These are phyloP conservation scores for Euthynnus affinis DNA, from an alignment of 2,797 vertebrate genomes.

Conservation along the genomic window DNA sequence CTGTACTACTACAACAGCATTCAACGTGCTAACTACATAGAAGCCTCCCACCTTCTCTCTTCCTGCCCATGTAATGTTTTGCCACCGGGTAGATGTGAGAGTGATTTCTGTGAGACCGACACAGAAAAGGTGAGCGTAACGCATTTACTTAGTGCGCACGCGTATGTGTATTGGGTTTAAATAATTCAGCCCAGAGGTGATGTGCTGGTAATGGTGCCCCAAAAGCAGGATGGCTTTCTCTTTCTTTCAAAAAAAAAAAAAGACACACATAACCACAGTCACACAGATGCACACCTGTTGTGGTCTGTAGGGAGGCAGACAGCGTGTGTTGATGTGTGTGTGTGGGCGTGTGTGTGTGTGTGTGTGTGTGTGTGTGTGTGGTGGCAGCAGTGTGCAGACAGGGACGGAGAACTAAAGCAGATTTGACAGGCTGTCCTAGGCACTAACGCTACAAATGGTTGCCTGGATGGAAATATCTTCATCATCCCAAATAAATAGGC, in stretches of 20 bases:
- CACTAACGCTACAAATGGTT: conserved; percentile 76
- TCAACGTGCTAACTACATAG: conserved; percentile 39
- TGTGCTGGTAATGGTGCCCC: conserved; percentile 58
- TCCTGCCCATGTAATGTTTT: conserved; percentile 18
- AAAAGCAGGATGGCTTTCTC: conserved; percentile 15
- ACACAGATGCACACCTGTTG: conserved; percentile 65
- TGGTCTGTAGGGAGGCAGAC: conserved; percentile 50
- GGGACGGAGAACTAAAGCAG: conserved; percentile 71
- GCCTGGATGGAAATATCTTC: conserved; percentile 80
- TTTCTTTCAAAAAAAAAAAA: conserved; percentile 5
- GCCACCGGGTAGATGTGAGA: conserved; percentile 27
- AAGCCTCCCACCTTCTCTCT: conserved; percentile 10
- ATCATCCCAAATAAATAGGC: conserved; percentile 77
- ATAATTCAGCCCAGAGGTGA: conserved; percentile 67
- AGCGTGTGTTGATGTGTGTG: conserved; percentile 48
- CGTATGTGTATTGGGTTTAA: conserved; percentile 48
- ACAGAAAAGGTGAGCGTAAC: conserved; percentile 45
- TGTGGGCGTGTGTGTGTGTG: conserved; percentile 13
- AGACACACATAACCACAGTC: conserved; percentile 26
- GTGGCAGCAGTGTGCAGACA: conserved; percentile 54
- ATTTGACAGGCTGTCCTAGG: conserved; percentile 77
- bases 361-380: conserved; percentile 14
- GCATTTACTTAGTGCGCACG: conserved; percentile 40
- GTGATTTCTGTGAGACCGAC: conserved; percentile 13
- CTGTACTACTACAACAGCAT: conserved; percentile 22